Percentiles rank a stretch among this genome's conserved stretches.
Conservation (phyloP, 2,797 vertebrate genomes). For the Masticophis lateralis region DNA sequence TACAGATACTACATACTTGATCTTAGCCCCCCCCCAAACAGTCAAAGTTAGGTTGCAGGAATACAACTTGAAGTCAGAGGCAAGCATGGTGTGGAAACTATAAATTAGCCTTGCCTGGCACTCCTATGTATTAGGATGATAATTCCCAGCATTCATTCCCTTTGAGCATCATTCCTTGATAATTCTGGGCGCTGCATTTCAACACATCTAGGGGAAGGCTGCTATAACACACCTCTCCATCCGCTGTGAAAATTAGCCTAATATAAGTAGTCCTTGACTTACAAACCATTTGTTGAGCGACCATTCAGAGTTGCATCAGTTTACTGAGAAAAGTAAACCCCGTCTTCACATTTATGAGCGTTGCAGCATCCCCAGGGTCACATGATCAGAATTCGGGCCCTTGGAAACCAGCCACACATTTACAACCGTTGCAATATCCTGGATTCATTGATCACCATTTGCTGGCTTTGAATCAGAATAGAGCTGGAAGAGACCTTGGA, state of each 20-base stretch:
- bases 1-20: neutral
- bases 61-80: neutral
- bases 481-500: too few species aligned
- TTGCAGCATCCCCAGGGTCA: neutral
- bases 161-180: neutral
- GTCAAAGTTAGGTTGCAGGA: neutral
- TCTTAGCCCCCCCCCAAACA: neutral
- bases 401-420: neutral
- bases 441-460: neutral
- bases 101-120: neutral
- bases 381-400: neutral
- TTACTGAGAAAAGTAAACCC: neutral
- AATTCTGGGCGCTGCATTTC: neutral
- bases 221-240: neutral
- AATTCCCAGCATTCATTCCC: neutral
- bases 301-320: neutral
- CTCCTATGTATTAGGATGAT: neutral
- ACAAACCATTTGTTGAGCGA: neutral
- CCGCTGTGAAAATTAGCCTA: neutral
- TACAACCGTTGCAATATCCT: neutral
- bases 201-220: neutral
- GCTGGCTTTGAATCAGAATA: neutral
- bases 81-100: neutral
- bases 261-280: neutral
- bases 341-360: neutral